Conservation (phyloP, 2,113 vertebrate species). For the Perccottus glenii region DNA sequence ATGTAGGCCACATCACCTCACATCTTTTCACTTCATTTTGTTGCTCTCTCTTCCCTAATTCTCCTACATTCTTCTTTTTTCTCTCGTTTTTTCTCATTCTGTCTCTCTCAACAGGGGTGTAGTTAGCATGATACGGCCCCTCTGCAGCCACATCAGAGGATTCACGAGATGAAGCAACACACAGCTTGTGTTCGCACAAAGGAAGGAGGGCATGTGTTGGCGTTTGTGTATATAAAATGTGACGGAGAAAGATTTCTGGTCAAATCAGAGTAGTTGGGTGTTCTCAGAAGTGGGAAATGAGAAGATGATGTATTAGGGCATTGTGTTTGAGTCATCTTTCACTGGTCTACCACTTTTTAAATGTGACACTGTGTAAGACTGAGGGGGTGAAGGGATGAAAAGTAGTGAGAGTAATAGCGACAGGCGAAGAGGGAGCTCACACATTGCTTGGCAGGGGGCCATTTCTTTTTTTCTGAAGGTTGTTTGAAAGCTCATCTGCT, state of each 20-base stretch:
- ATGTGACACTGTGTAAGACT: conserved; percentile 34
- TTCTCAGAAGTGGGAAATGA: conserved; percentile 28
- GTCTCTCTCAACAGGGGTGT: conserved; percentile 41
- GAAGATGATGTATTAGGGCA: background rate
- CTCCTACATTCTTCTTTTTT: conserved; percentile 14
- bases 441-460: conserved; percentile 45
- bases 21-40: conserved; percentile 24
- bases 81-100: background rate
- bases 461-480: conserved; percentile 52
- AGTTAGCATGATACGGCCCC: conserved; percentile 42
- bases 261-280: conserved; percentile 17
- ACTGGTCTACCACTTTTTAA: conserved; percentile 25
- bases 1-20: conserved; percentile 22
- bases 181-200: conserved; percentile 9
- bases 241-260: background rate
- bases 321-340: conserved; percentile 8
- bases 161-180: conserved; percentile 27
- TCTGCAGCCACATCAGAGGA: conserved; percentile 40
- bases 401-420: conserved; percentile 1
- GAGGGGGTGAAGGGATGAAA: conserved; percentile 18
- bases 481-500: conserved; percentile 62
- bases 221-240: conserved; percentile 2
- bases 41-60: conserved; percentile 27
- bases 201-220: background rate
- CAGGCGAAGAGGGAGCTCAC: conserved; percentile 37